phyloP scores from a whole-genome alignment of 1,140 invertebrate species.

The Battus philenor region DNA sequence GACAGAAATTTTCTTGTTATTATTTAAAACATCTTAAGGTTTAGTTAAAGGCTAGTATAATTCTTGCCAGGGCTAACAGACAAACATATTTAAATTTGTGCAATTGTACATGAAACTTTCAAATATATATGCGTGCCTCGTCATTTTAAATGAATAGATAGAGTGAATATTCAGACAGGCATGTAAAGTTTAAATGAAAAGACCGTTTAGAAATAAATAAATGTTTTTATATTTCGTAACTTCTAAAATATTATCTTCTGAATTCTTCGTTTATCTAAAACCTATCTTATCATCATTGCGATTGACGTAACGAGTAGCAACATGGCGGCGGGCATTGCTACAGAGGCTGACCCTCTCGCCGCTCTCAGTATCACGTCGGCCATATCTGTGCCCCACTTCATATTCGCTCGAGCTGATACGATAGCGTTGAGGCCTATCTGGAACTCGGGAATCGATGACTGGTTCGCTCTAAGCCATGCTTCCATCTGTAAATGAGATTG shows the following conservation, averaged over 20 bases:
- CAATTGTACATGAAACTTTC: no score
- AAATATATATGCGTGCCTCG: no score
- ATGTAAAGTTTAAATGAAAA: not conserved
- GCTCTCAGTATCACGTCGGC: slow-evolving; percentile 37
- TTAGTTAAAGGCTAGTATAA: no score
- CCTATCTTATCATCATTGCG: slow-evolving; percentile 39
- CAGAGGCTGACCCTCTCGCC: slow-evolving; percentile 32
- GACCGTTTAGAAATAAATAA: not conserved
- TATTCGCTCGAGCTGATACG: slow-evolving; percentile 35
- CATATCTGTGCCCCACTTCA: slow-evolving; percentile 49
- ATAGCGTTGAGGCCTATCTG: slow-evolving; percentile 43
- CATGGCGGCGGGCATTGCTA: slow-evolving; percentile 29
- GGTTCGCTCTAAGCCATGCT: slow-evolving; percentile 37
- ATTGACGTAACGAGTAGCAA: slow-evolving; percentile 35
- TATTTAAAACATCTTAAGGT: no score
- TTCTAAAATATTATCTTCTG: not conserved
- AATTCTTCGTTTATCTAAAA: no score
- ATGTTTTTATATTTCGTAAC: slow-evolving; percentile 1
- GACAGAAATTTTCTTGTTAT: no score
- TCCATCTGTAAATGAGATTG: slow-evolving; percentile 64
- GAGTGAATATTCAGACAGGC: no score
- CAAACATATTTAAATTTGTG: no score
- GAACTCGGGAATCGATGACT: slow-evolving; percentile 32
- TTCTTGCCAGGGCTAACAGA: no score
- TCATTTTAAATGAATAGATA: no score